These are phyloP conservation scores for Hydropsyche tenuis DNA, from an alignment of 1,140 invertebrate species.

Conservation along the genomic window DNA sequence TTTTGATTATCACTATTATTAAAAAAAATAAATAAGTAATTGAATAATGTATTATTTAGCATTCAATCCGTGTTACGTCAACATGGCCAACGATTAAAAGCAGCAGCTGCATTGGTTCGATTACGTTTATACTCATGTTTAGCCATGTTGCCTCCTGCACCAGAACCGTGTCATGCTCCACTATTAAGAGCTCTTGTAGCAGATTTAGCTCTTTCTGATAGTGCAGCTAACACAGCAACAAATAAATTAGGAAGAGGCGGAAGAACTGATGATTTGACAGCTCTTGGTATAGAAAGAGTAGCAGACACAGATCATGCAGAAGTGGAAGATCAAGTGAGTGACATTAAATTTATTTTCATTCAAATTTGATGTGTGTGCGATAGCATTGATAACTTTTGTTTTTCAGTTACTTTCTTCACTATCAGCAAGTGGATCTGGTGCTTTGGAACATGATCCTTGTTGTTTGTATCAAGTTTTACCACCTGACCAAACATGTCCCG, in stretches of 20 bases:
- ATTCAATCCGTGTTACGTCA: slow-evolving; percentile 86
- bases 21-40: slow-evolving; percentile 6
- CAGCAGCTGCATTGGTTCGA: slow-evolving; percentile 90
- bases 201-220: slow-evolving; percentile 95
- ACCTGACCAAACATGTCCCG: slow-evolving; percentile 64
- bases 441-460: slow-evolving; percentile 94
- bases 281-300: slow-evolving; percentile 63
- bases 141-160: slow-evolving; percentile 81
- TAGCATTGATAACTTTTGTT: slow-evolving; percentile 4
- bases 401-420: slow-evolving; percentile 57
- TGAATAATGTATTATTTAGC: slow-evolving; percentile 58
- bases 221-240: slow-evolving; percentile 92
- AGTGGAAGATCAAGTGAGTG: slow-evolving; percentile 94
- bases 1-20: slow-evolving; percentile 12
- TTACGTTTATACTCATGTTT: slow-evolving; percentile 87
- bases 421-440: slow-evolving; percentile 88
- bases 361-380: not conserved
- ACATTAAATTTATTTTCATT: slow-evolving; percentile 1
- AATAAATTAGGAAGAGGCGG: slow-evolving; percentile 37
- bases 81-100: slow-evolving; percentile 93
- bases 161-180: slow-evolving; percentile 84
- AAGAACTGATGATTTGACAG: slow-evolving; percentile 44
- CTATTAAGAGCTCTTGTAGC: slow-evolving; percentile 93
- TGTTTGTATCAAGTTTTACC: slow-evolving; percentile 80
- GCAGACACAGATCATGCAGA: slow-evolving; percentile 96